phyloP scores from a whole-genome alignment of 2,888 invertebrate genomes.

The Masnerella sp. region DNA sequence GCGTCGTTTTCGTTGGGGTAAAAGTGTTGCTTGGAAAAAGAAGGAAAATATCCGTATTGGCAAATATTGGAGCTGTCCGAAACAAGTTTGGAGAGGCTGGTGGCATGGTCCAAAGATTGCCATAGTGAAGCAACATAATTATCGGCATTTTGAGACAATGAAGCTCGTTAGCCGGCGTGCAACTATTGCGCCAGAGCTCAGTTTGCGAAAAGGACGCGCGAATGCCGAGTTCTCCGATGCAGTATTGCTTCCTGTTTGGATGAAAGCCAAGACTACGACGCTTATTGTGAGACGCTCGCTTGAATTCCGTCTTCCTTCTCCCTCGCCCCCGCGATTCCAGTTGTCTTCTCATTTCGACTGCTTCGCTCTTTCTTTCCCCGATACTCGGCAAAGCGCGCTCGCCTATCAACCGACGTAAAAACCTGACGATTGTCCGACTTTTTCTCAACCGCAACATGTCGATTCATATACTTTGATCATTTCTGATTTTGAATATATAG shows the following conservation, averaged over 20 bases:
- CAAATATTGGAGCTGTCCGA: constrained; percentile 20
- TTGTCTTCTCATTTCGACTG: constrained; percentile 49
- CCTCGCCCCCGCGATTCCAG: constrained; percentile 35
- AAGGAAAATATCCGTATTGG: background rate
- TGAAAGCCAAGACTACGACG: constrained; percentile 70
- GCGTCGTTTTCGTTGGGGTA: no score
- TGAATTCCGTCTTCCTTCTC: constrained; percentile 36
- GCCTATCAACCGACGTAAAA: constrained; percentile 31
- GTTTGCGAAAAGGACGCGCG: constrained; percentile 60
- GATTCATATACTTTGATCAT: constrained; percentile 64
- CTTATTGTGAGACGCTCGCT: constrained; percentile 66
- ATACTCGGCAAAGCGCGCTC: constrained; percentile 27
- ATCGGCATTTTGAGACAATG: constrained; percentile 72
- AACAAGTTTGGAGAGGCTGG: constrained; percentile 13
- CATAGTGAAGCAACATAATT: constrained; percentile 68
- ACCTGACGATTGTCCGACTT: constrained; percentile 53
- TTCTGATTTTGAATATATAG: no score
- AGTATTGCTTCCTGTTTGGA: constrained; percentile 73
- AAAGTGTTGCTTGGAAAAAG: background rate
- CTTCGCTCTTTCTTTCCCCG: constrained; percentile 25
- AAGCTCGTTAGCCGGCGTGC: constrained; percentile 69
- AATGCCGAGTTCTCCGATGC: constrained; percentile 59
- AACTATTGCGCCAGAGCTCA: constrained; percentile 53
- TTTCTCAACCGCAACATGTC: constrained; percentile 63
- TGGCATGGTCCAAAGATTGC: constrained; percentile 29